phyloP scores from a whole-genome alignment of 2,797 vertebrate genomes.

The Rhinichthys osculus region DNA sequence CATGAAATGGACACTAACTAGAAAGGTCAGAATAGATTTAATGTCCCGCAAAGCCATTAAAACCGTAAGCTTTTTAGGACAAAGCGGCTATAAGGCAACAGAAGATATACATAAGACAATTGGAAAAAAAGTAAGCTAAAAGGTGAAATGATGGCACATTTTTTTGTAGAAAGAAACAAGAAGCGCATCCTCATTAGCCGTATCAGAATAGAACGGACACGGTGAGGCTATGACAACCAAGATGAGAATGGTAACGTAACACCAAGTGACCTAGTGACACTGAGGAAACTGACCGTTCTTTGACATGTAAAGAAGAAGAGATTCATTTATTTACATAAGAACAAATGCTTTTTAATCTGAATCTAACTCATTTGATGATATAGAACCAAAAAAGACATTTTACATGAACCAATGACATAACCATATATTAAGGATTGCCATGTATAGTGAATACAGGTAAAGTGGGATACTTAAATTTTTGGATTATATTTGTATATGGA shows the following conservation, averaged over 20 bases:
- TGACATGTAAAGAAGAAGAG: conserved; percentile 6
- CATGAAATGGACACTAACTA: not conserved
- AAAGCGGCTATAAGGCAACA: not conserved
- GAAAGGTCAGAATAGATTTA: not conserved
- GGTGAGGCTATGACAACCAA: conserved; percentile 66
- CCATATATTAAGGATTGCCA: not conserved
- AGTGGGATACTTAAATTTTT: not conserved
- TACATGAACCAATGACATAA: not conserved
- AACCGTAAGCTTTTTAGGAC: not conserved
- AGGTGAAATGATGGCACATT: conserved; percentile 46
- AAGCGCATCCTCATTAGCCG: conserved; percentile 31
- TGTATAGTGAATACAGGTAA: not conserved
- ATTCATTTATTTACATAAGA: not conserved
- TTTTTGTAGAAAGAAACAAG: conserved; percentile 6
- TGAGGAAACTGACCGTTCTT: conserved; percentile 29
- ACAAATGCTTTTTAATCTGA: conserved; percentile 14
- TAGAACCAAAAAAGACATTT: conserved; percentile 26
- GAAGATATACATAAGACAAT: not conserved
- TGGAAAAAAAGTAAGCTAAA: not conserved
- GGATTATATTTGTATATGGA: not conserved
- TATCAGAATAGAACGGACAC: conserved; percentile 63
- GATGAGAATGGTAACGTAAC: conserved; percentile 67
- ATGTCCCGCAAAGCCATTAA: not conserved
- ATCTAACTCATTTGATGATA: not conserved
- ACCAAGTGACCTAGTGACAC: conserved; percentile 51